These are phyloP conservation scores for Hedya salicella DNA, from an alignment of 2,888 invertebrate genomes.

Conservation along the genomic window DNA sequence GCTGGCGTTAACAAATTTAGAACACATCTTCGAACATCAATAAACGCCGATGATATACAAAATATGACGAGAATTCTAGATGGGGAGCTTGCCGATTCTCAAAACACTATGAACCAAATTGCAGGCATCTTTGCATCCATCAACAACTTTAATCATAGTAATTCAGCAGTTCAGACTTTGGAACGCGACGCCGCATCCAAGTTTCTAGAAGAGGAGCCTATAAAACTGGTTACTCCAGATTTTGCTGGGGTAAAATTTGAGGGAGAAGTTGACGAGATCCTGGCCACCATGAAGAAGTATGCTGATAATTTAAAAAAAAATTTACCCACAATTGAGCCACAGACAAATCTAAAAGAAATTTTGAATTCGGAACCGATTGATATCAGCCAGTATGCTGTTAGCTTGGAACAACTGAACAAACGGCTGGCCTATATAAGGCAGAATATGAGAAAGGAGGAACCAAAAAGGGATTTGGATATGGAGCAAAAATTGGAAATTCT, in stretches of 20 bases:
- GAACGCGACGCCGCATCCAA: conserved; percentile 64
- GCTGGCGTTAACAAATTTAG: conserved; percentile 56
- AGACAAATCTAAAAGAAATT: conserved; percentile 41
- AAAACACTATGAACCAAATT: conserved; percentile 69
- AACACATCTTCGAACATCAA: conserved; percentile 64
- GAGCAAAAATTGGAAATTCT: conserved; percentile 67
- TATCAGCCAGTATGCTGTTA: conserved; percentile 65
- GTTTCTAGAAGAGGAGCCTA: conserved; percentile 63
- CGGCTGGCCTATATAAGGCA: conserved; percentile 66
- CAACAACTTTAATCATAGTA: conserved; percentile 17
- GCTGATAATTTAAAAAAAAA: conserved; percentile 69
- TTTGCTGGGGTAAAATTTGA: conserved; percentile 62
- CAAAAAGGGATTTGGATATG: conserved; percentile 62
- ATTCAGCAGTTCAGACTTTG: conserved; percentile 45
- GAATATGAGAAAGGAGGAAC: conserved; percentile 54
- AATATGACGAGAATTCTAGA: conserved; percentile 69
- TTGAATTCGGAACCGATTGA: conserved; percentile 59
- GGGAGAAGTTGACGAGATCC: conserved; percentile 65
- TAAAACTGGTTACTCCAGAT: conserved; percentile 67
- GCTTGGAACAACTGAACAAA: conserved; percentile 70
- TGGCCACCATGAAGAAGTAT: conserved; percentile 66
- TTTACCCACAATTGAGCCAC: conserved; percentile 49
- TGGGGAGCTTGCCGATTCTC: conserved; percentile 70
- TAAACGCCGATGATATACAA: conserved; percentile 68
- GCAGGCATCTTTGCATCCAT: conserved; percentile 64